Evolutionary conservation across 2,113 vertebrate species (phyloP).

Genomic region (Callorhinus ursinus): DNA sequence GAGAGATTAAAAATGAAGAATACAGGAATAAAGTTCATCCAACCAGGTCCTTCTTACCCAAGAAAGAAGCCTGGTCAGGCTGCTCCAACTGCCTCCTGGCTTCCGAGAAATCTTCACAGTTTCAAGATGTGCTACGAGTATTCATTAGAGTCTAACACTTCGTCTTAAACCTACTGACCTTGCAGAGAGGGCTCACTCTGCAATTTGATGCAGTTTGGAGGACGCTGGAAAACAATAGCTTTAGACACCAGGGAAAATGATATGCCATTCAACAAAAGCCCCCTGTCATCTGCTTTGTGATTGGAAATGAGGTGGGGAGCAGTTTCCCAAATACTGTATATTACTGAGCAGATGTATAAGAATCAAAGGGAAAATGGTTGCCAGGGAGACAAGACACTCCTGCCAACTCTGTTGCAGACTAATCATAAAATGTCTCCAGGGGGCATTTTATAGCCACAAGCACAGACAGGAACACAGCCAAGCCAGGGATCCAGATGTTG

Average conservation of each 20-base stretch:
- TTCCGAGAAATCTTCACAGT: neutral
- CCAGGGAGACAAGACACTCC: constrained; percentile 78
- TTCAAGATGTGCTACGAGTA: neutral
- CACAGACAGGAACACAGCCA: constrained; percentile 70
- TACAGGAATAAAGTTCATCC: neutral
- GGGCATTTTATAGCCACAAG: constrained; percentile 73
- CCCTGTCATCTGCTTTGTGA: constrained; percentile 54
- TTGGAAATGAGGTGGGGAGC: constrained; percentile 55
- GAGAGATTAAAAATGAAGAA: neutral
- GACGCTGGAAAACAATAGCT: constrained; percentile 60
- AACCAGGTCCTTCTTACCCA: neutral
- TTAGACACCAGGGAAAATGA: constrained; percentile 36
- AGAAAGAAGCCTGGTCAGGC: neutral
- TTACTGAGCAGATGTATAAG: constrained; percentile 71
- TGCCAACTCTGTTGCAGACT: constrained; percentile 76
- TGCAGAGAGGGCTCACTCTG: neutral
- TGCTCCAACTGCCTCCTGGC: neutral
- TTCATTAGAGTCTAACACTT: neutral
- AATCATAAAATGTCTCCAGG: constrained; percentile 79
- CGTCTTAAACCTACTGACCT: neutral
- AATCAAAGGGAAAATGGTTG: constrained; percentile 79
- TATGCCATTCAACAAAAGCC: constrained; percentile 24
- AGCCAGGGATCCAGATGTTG: constrained; percentile 86
- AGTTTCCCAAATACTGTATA: constrained; percentile 63
- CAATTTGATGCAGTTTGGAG: constrained; percentile 1